These are phyloP conservation scores for Labeo catla DNA, from an alignment of 2,113 vertebrate genomes.

Conservation along the genomic window DNA sequence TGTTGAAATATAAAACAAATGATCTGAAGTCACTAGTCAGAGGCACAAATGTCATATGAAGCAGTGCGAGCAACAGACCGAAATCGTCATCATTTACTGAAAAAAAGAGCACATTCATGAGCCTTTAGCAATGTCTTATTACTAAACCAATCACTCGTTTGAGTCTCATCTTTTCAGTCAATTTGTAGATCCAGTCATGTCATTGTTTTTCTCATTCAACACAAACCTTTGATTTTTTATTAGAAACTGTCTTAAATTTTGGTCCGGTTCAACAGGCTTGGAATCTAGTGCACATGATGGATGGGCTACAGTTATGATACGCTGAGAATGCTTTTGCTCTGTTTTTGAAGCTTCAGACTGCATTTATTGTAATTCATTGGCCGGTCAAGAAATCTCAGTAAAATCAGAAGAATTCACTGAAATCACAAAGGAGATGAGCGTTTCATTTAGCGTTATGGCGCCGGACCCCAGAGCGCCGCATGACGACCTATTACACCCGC, in stretches of 20 bases:
- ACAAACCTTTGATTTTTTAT: neutral
- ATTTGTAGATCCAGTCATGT: neutral
- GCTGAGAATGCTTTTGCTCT: neutral
- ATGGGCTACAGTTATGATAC: neutral
- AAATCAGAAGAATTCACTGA: slow-evolving; percentile 11
- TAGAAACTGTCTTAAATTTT: neutral
- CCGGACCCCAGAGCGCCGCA: slow-evolving; percentile 26
- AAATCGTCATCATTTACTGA: too few relatives aligned
- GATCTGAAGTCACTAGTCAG: too few relatives aligned
- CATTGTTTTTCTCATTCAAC: neutral
- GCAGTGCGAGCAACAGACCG: too few relatives aligned
- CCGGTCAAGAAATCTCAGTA: neutral
- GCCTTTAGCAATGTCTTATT: too few relatives aligned
- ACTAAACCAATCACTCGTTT: neutral
- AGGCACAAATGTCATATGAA: too few relatives aligned
- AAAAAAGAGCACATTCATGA: too few relatives aligned
- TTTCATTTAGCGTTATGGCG: slow-evolving; percentile 2
- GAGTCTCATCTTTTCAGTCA: too few relatives aligned
- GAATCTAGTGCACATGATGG: neutral
- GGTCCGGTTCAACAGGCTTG: neutral
- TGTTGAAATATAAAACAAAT: too few relatives aligned
- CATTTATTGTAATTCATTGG: neutral
- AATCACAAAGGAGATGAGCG: slow-evolving; percentile 4
- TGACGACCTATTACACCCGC: slow-evolving; percentile 46
- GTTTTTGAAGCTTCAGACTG: neutral